Base-by-base conservation (phyloP, 2,113 vertebrate species). In the Danionella cerebrum region DNA sequence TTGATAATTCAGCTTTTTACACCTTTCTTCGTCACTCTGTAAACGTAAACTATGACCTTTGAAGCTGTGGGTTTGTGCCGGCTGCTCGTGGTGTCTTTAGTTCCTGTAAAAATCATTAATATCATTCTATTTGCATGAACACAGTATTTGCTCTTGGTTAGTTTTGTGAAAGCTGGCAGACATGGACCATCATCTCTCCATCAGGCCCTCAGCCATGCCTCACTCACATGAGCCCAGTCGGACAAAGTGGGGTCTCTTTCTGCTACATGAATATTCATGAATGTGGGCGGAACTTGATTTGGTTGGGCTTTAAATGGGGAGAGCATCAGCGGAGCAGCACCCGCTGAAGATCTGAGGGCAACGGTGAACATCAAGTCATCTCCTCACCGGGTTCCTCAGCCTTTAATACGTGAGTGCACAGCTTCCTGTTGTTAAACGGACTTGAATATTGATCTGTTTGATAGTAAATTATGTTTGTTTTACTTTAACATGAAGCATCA, bases 231-330 rank as follows among this genome's bases (percentile, higher is more conserved):
- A 76, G 65, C 62, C 72, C 72, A 74, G 71, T 74, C 65, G 64
- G 51, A 70, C 73, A 73, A 72, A 54, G 62, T 58, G 57, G 39
- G 48, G n/a, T 59, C 27, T 24, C 25, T 41, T 45, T 53, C 50
- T 22, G 39, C 39, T 47, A 80, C 62, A 83, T 88, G 81, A 87
- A 85, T 86, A 86, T 85, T 73, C 75, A 86, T 65, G 13, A 4
- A 1, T 24, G 70, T 80, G 80, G 83, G 84, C 21, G 84, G 78
- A 51, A 72, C 51, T 42, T 31, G 7, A 31, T 45, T 16, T 10
- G 4, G 3, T n/a, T 53, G 4, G 63, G 50, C 11, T 65, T 82
- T 87, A 87, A 81, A 87, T 76, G 48, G 12, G 48, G 57, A 58
- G 12, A 60, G 50, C 29, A 24, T 36, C 59, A 0, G 24, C 19